Base-by-base conservation (phyloP, 2,113 vertebrate genomes). In the Crocuta crocuta region DNA sequence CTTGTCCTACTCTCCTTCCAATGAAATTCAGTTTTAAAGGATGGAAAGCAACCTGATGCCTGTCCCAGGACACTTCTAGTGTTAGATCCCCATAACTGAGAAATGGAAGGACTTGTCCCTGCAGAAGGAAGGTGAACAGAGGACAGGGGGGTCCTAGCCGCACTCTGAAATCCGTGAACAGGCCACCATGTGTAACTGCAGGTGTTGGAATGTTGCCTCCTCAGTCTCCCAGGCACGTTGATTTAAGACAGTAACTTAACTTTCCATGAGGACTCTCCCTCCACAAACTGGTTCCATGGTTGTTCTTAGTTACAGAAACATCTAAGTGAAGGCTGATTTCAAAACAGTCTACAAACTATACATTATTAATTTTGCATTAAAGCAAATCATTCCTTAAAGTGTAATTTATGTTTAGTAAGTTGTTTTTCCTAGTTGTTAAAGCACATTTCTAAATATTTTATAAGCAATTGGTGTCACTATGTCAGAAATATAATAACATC, bases 311-410 rank as follows among this genome's bases (percentile, higher is more conserved):
- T 63, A 76, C 43, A 39, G 12, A 81, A 95, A 80, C 33, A 84
- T 24, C 63, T 39, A 50, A 73, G 45, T 83, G 86, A 95, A 70
- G 61, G n/a, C 19, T 85, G 50, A 93, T 73, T 96, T 83, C 70
- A 87, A 85, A 93, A 89, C 24, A 48, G 76, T 85, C 58, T 95
- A 48, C 50, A 78, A 82, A 66, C 31, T 88, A 39, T 33, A 84
- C 58, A 92, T 91, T 86, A 96, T 96, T 87, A 96, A 86, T 93
- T 50, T 94, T 81, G 71, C 55, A 76, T 94, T 88, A 95, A 96
- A 84, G 24, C n/a, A 90, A 84, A 95, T 50, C 83, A 92, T 93
- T 92, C 35, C 70, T 97, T 90, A 94, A 68, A 74, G 88, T 87
- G 55, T 66, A 94, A 88, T 79, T 93, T 97, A 31, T 71, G 65